Evolutionary conservation across 2,797 vertebrate genomes (phyloP).

Genomic region (Gobionotothen gibberifrons): DNA sequence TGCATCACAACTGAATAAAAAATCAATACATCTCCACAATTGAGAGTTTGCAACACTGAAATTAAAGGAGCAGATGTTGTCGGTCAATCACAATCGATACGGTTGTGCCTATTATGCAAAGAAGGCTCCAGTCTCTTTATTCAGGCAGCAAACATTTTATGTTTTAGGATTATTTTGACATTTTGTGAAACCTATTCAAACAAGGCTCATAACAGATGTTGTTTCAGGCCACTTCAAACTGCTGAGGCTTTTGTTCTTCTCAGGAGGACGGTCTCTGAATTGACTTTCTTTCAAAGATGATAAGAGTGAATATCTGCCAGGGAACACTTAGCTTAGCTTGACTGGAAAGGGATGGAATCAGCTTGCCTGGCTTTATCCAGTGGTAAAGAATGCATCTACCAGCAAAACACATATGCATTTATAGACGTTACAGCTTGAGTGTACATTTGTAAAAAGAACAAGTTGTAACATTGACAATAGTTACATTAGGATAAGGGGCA

Average conservation of each 20-base stretch:
- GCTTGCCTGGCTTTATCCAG: background rate
- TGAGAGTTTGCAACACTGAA: conserved; percentile 20
- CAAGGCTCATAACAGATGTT: background rate
- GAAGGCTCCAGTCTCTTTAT: background rate
- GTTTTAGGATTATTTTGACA: background rate
- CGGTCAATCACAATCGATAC: conserved; percentile 8
- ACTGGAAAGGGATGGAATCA: background rate
- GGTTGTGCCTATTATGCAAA: background rate
- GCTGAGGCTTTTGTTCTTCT: background rate
- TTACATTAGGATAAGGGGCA: background rate
- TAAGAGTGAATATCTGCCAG: background rate
- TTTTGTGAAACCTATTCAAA: background rate
- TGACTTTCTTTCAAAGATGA: background rate
- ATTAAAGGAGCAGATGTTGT: conserved; percentile 27
- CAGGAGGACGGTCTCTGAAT: background rate
- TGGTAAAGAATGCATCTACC: background rate
- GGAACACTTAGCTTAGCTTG: background rate
- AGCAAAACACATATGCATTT: background rate
- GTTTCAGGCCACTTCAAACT: background rate
- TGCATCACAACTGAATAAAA: background rate
- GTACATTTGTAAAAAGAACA: background rate
- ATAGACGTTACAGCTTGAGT: background rate
- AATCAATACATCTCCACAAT: conserved; percentile 6
- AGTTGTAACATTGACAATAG: background rate
- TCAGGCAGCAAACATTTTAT: background rate